phyloP scores from a whole-genome alignment of 2,113 vertebrate species.

The Acinonyx jubatus region DNA sequence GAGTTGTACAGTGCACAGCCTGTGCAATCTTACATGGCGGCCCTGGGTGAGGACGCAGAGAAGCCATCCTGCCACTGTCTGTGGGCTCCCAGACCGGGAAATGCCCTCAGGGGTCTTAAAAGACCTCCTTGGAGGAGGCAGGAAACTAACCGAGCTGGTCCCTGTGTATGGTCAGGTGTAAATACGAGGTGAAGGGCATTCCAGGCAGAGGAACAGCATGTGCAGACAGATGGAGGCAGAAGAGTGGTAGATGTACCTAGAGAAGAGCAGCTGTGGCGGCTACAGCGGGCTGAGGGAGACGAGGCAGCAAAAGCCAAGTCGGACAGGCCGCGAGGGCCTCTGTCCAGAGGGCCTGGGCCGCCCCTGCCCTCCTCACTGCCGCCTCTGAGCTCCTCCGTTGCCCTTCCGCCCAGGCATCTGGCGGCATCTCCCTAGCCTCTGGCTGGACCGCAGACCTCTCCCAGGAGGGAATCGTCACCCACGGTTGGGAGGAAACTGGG shows the following conservation, averaged over 20 bases:
- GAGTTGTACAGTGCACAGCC: not conserved
- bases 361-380: not conserved
- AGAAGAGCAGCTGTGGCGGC: accelerated
- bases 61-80: not conserved
- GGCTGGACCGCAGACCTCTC: not conserved
- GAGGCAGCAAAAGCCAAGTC: not conserved
- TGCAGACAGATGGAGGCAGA: not conserved
- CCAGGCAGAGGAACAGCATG: not conserved
- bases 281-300: not conserved
- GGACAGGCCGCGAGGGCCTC: not conserved
- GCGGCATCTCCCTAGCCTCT: not conserved
- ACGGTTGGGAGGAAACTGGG: not conserved
- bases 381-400: not conserved
- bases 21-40: not conserved
- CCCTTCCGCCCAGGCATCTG: not conserved
- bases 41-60: not conserved
- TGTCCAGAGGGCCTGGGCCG: not conserved
- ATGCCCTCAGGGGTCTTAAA: not conserved
- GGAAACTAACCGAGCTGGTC: not conserved
- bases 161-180: not conserved
- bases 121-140: not conserved
- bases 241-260: accelerated
- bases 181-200: not conserved
- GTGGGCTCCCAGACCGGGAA: not conserved
- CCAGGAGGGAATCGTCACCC: not conserved